phyloP scores from a whole-genome alignment of 2,888 invertebrate genomes.

The Ochropacha duplaris region DNA sequence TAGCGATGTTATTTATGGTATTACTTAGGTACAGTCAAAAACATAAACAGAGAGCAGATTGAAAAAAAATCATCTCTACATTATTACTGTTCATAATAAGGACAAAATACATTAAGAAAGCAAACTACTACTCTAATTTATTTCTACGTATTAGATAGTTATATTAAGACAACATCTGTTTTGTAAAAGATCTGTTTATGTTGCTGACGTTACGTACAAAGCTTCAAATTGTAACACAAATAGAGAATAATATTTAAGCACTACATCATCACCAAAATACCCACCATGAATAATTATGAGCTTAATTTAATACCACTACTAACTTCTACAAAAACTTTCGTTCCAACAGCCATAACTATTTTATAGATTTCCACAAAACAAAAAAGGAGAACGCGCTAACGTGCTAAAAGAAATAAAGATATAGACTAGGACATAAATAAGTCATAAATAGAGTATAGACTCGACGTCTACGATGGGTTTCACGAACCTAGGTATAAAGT shows the following conservation, averaged over 20 bases:
- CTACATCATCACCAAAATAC: not conserved
- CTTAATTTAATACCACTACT: not conserved
- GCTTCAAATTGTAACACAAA: too few relatives aligned
- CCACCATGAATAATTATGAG: not conserved
- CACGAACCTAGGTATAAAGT: conserved; percentile 12
- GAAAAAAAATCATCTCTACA: too few relatives aligned
- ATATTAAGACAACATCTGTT: too few relatives aligned
- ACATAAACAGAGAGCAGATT: too few relatives aligned
- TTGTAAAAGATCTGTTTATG: too few relatives aligned
- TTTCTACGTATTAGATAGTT: too few relatives aligned
- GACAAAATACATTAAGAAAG: too few relatives aligned
- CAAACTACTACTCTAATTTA: too few relatives aligned
- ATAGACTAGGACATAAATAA: conserved; percentile 43
- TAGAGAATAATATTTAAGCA: not conserved
- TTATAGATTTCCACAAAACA: conserved; percentile 4
- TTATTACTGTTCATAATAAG: too few relatives aligned
- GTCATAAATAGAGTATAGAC: conserved; percentile 44
- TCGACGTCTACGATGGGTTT: conserved; percentile 16
- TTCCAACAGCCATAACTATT: conserved; percentile 5
- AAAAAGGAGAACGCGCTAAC: conserved; percentile 17
- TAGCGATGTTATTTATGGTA: too few relatives aligned
- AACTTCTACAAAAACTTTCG: conserved; percentile 1
- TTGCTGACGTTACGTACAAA: too few relatives aligned
- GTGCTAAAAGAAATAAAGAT: conserved; percentile 34
- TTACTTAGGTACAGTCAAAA: too few relatives aligned